A percentile compares a stretch with the other conserved stretches of the same genome.
phyloP scores from a whole-genome alignment of 2,797 vertebrate species.

The Mycteria americana region DNA sequence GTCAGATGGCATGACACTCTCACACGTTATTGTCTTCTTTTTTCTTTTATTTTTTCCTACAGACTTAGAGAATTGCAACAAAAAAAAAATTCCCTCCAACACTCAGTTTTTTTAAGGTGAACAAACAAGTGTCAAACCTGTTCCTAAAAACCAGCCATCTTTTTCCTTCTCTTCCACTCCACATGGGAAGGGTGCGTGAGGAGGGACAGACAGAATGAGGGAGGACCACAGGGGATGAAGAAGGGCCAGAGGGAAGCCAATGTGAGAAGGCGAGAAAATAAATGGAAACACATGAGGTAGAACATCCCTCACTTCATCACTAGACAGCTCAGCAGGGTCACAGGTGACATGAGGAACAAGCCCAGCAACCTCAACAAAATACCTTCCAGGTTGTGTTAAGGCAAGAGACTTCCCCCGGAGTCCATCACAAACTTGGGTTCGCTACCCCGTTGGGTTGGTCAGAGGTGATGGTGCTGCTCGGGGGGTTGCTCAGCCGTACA shows the following conservation, averaged over 20 bases:
- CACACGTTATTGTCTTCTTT: neutral
- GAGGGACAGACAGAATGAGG: neutral
- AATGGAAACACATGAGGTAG: neutral
- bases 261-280: neutral
- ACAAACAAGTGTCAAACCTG: neutral
- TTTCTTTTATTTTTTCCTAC: neutral
- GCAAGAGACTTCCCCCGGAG: neutral
- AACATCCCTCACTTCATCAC: neutral
- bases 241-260: neutral
- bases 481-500: neutral
- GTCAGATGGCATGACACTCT: neutral
- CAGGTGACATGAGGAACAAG: neutral
- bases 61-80: neutral
- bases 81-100: neutral
- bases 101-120: neutral
- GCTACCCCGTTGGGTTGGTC: rapidly evolving
- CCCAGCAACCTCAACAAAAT: neutral
- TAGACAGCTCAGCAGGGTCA: neutral
- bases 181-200: rapidly evolving
- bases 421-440: neutral
- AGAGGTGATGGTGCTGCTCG: neutral
- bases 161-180: neutral
- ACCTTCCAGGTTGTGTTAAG: neutral
- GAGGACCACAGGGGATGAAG: rapidly evolving
- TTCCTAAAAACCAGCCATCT: neutral